phyloP scores from a whole-genome alignment of 2,888 invertebrate genomes.

The Abscondita cerata region DNA sequence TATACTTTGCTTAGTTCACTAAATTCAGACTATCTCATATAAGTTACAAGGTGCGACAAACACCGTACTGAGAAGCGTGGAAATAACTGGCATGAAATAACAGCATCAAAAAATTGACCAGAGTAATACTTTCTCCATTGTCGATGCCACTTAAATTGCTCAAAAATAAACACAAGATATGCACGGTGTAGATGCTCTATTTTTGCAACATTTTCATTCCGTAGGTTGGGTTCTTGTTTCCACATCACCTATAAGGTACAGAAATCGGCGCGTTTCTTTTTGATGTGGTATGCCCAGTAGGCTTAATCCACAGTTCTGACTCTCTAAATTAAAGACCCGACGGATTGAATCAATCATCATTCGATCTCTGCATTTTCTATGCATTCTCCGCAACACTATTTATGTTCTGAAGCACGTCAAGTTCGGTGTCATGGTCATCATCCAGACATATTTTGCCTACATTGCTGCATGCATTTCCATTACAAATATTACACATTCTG shows the following conservation, averaged over 20 bases:
- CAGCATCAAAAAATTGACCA: no score
- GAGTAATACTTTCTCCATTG: neutral
- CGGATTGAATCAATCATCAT: neutral
- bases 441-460: slow-evolving; percentile 1
- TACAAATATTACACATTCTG: no score
- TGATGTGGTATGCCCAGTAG: no score
- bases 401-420: slow-evolving; percentile 8
- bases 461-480: slow-evolving; percentile 2
- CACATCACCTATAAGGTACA: neutral
- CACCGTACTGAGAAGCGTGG: no score
- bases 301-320: neutral
- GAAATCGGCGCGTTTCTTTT: neutral
- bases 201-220: neutral
- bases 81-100: no score
- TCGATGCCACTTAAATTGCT: neutral
- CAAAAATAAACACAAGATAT: neutral
- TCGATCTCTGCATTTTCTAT: neutral
- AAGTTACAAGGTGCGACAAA: no score
- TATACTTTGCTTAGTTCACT: no score
- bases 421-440: neutral
- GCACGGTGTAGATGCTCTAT: neutral
- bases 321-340: neutral
- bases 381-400: slow-evolving; percentile 4
- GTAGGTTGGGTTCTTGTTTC: slow-evolving; percentile 1
- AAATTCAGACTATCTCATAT: no score